Evolutionary conservation across 2,888 invertebrate species (phyloP), one percentile per base, ranked within the genome.

Genomic region (Agrypnus murinus): DNA sequence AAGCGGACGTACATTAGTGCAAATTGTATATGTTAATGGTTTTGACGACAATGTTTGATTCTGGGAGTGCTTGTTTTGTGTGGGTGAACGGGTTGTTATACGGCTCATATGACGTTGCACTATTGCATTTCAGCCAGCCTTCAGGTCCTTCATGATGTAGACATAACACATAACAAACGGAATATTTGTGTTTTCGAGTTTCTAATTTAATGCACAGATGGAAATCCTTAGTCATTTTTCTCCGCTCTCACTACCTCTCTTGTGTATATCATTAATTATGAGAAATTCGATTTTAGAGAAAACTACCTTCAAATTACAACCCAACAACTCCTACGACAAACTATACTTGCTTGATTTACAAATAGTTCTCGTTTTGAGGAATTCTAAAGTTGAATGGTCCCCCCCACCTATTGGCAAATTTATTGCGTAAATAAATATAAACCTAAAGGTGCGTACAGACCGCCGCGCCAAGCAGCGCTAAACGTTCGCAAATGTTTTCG

Each of bases 11-110:
- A 66, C 59, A 65, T 63, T 45, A 59, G 65, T 69, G 72, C 69
- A 72, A 69, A 69, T 72, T 59, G 38, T 58, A 57, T 68, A 19
- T 59, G 71, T 43, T 71, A 73, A 73, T 71, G 65, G 65, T 63
- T 73, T 73, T 59, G 71, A 73, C 71, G 69, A 69, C 71, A 71
- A 65, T 64, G 48, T 66, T 66, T 40, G 69, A 53, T 63, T 55
- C 67, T 67, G 60, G 62, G 67, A 59, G 67, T 67, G 67, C 67
- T 60, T 53, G 53, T 25, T 40, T 50, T n/a, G 62, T 17, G 67
- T 67, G 67, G 67, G 67, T 55, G 59, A 67, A 67, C 67, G 32
- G 48, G 67, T 67, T 67, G 60, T 59, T 43, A 36, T 40, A 40
- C 59, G 53, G 53, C 32, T 53, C 15, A 53, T 34, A 15, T n/a